Evolutionary conservation across 2,797 vertebrate genomes (phyloP).

Genomic region (Aphelocoma californica): DNA sequence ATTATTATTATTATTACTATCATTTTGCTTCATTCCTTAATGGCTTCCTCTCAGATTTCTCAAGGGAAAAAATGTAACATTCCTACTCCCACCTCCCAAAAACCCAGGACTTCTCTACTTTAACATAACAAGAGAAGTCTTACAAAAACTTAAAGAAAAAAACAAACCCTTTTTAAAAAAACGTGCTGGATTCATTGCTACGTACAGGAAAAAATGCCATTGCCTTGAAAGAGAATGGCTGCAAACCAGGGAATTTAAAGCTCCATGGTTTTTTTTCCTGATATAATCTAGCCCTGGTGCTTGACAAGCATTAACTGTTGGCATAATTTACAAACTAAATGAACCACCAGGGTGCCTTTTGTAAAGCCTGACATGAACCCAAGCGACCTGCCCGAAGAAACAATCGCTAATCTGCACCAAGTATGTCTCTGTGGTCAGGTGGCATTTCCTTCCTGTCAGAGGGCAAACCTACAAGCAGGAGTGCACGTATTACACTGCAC

Average conservation of each 20-base stretch:
- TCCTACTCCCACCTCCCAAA: neutral
- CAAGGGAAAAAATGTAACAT: fast-evolving
- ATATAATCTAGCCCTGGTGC: neutral
- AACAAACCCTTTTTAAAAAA: neutral
- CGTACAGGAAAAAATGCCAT: neutral
- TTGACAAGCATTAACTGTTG: neutral
- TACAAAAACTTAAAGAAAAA: neutral
- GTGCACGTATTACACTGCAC: fast-evolving
- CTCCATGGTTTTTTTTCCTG: neutral
- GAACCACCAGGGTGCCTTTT: neutral
- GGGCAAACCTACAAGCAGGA: neutral
- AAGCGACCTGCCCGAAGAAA: neutral
- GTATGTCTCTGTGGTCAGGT: fast-evolving
- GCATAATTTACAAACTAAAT: neutral
- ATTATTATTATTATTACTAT: neutral
- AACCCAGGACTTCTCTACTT: neutral
- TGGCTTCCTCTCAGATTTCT: neutral
- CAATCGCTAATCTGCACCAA: neutral
- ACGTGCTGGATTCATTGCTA: neutral
- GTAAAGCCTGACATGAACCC: neutral
- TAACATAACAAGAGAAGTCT: neutral
- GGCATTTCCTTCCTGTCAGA: neutral
- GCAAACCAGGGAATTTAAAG: neutral
- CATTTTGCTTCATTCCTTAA: neutral
- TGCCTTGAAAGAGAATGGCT: neutral